These are phyloP conservation scores for Serilophus lunatus DNA, from an alignment of 2,113 vertebrate species.

Conservation along the genomic window DNA sequence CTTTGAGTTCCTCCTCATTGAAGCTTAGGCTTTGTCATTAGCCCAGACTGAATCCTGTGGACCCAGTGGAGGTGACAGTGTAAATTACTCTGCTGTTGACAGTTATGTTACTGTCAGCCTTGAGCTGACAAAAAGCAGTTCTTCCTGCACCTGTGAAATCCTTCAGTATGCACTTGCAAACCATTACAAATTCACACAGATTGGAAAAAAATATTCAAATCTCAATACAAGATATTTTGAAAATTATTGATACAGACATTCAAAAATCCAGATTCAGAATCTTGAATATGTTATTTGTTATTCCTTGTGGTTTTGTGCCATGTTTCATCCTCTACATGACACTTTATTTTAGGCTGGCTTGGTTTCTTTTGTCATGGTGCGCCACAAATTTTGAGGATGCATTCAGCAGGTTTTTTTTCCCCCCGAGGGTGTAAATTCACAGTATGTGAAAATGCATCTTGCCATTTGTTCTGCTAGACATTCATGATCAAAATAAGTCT, in stretches of 20 bases:
- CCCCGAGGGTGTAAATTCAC: neutral
- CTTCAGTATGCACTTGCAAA: neutral
- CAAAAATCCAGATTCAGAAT: neutral
- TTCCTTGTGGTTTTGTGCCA: neutral
- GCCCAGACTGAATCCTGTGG: neutral
- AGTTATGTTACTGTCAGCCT: neutral
- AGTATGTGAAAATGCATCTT: neutral
- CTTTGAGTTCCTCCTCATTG: neutral
- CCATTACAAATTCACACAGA: accelerated
- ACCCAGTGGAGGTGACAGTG: neutral
- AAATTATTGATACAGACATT: neutral
- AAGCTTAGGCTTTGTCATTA: neutral
- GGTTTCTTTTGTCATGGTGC: accelerated
- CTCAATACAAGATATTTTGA: neutral
- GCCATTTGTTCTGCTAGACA: neutral
- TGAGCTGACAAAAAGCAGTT: neutral
- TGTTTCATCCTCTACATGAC: neutral
- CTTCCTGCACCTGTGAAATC: neutral
- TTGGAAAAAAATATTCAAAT: neutral
- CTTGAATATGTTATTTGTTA: neutral
- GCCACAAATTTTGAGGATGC: neutral
- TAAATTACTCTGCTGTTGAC: neutral
- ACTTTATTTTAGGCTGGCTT: neutral
- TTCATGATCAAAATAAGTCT: neutral
- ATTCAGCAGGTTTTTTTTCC: neutral